These are phyloP conservation scores for Eclectus roratus DNA, from an alignment of 2,113 vertebrate genomes.

Conservation along the genomic window DNA sequence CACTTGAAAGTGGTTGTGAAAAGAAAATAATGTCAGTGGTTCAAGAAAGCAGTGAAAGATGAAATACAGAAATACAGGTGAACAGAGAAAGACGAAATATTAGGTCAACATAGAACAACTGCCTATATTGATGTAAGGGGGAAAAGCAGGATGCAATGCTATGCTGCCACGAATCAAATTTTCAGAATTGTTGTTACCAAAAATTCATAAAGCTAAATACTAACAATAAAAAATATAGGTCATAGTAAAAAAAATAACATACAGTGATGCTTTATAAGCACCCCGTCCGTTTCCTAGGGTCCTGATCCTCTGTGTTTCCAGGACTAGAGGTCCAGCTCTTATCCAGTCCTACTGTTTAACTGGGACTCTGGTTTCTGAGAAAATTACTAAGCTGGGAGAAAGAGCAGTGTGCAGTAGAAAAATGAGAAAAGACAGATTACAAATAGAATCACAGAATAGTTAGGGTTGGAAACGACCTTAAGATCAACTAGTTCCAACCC, in stretches of 20 bases:
- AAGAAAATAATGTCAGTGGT: neutral
- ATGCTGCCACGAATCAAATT: neutral
- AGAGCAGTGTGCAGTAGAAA: neutral
- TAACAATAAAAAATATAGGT: neutral
- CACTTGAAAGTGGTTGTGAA: neutral
- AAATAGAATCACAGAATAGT: neutral
- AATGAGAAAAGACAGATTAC: neutral
- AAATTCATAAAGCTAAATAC: neutral
- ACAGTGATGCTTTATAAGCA: accelerated
- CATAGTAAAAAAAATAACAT: neutral
- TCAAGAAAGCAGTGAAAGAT: neutral
- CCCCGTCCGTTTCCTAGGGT: neutral
- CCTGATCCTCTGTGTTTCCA: neutral
- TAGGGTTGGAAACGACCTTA: neutral
- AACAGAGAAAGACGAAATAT: neutral
- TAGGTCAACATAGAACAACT: neutral
- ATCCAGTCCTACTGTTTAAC: neutral
- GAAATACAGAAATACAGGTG: neutral
- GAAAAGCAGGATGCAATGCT: neutral
- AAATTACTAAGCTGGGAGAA: neutral
- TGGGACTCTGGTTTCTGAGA: neutral
- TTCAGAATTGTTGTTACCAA: neutral
- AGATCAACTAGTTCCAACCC: neutral
- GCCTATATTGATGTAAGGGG: neutral
- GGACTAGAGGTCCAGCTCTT: neutral